Conservation (phyloP, 2,113 vertebrate species). For the Cyprinodon variegatus region DNA sequence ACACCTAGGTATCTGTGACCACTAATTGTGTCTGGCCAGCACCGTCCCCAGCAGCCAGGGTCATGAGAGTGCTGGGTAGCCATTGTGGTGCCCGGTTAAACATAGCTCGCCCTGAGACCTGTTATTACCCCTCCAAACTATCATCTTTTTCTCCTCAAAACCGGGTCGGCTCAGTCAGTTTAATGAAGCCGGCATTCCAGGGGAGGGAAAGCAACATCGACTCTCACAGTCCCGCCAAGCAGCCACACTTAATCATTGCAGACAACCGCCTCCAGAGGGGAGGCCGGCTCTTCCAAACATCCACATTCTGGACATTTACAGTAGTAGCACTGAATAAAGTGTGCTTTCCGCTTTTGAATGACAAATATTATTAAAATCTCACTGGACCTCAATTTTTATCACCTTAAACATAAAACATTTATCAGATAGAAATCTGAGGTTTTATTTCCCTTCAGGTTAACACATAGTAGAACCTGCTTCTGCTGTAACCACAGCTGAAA, state of each 20-base stretch:
- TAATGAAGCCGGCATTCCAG: conserved; percentile 70
- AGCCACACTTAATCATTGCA: conserved; percentile 74
- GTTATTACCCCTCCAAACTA: conserved; percentile 89
- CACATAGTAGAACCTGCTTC: too few species aligned
- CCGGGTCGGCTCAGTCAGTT: conserved; percentile 67
- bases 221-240: conserved; percentile 66
- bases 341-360: too few species aligned
- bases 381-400: too few species aligned
- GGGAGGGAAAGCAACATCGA: conserved; percentile 51
- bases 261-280: conserved; percentile 56
- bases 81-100: conserved; percentile 76
- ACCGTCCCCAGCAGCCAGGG: conserved; percentile 63
- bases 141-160: conserved; percentile 80
- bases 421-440: too few species aligned
- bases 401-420: too few species aligned
- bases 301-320: background rate
- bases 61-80: conserved; percentile 72
- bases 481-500: too few species aligned
- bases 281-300: conserved; percentile 13
- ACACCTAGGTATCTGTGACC: conserved; percentile 69
- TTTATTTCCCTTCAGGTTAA: too few species aligned
- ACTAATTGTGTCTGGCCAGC: conserved; percentile 73
- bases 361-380: too few species aligned
- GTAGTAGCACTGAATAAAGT: background rate
- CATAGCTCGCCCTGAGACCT: conserved; percentile 79